phyloP scores from a whole-genome alignment of 2,113 vertebrate genomes.

The Telmatochromis sp. region DNA sequence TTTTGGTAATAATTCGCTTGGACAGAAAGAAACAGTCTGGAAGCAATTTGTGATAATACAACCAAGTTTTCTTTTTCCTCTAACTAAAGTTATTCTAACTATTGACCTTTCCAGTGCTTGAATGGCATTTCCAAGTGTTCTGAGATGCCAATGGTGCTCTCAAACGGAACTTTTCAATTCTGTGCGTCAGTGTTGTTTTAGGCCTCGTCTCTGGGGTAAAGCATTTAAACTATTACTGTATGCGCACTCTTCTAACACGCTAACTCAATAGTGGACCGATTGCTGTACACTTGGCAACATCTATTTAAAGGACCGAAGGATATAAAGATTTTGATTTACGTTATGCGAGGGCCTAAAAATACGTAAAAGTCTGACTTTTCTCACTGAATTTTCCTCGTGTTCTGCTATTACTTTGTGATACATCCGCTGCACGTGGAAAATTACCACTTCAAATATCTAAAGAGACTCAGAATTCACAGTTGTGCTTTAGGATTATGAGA shows the following conservation, averaged over 20 bases:
- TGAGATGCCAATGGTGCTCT: conserved; percentile 59
- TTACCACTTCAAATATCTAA: not conserved
- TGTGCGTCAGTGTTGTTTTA: conserved; percentile 65
- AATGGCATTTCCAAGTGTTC: conserved; percentile 70
- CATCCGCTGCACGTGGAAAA: not conserved
- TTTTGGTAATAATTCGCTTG: conserved; percentile 70
- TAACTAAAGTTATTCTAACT: conserved; percentile 78
- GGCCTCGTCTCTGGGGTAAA: conserved; percentile 48
- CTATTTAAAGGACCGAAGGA: not conserved
- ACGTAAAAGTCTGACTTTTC: not conserved
- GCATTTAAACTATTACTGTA: conserved; percentile 54
- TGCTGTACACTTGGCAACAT: not conserved
- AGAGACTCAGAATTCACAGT: not conserved
- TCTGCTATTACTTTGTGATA: not conserved
- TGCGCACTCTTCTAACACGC: not conserved
- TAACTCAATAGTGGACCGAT: not conserved
- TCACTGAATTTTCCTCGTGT: not conserved
- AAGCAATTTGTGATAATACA: conserved; percentile 72
- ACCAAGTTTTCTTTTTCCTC: conserved; percentile 63
- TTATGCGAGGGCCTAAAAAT: not conserved
- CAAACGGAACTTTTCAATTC: conserved; percentile 70
- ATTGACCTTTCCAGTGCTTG: conserved; percentile 74
- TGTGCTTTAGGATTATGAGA: not conserved
- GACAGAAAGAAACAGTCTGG: conserved; percentile 65
- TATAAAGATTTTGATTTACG: not conserved